Percentiles rank a stretch among this genome's conserved stretches.
Evolutionary conservation across 1,140 invertebrate species (phyloP).

Genomic region (Ctenoplectra terminalis): DNA sequence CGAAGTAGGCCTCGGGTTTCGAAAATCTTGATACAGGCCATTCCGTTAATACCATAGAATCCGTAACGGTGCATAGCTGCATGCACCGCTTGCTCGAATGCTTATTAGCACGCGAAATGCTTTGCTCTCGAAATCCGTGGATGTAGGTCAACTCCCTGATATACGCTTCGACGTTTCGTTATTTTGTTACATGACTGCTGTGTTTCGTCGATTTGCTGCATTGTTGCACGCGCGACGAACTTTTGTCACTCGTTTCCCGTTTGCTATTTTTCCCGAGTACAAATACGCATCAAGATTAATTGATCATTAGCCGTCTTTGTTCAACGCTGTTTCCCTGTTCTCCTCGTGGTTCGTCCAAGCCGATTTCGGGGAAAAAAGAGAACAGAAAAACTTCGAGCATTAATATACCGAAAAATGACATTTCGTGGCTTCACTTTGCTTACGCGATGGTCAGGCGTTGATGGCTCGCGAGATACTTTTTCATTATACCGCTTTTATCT

Average conservation of each 20-base stretch:
- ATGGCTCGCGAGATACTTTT: neutral
- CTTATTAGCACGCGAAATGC: conserved; percentile 50
- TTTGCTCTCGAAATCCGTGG: conserved; percentile 26
- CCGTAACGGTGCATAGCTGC: conserved; percentile 30
- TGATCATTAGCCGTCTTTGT: neutral
- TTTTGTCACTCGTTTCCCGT: neutral
- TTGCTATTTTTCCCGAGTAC: too few species aligned
- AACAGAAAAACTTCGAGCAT: neutral
- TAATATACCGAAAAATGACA: conserved; percentile 17
- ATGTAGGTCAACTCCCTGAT: neutral
- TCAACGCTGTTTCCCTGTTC: neutral
- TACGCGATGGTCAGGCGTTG: neutral
- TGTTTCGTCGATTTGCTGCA: neutral
- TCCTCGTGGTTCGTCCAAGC: neutral
- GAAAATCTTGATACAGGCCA: conserved; percentile 65
- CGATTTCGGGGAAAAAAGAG: neutral
- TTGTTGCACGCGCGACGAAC: neutral
- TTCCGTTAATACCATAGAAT: conserved; percentile 58
- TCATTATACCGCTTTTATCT: neutral
- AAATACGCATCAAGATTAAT: neutral
- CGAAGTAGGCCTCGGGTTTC: conserved; percentile 35
- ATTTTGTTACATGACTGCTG: conserved; percentile 8
- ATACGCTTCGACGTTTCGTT: neutral
- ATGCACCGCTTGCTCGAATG: conserved; percentile 27
- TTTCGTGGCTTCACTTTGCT: neutral